Evolutionary conservation across 2,888 invertebrate species (phyloP).

Genomic region (Thelaira solivaga): DNA sequence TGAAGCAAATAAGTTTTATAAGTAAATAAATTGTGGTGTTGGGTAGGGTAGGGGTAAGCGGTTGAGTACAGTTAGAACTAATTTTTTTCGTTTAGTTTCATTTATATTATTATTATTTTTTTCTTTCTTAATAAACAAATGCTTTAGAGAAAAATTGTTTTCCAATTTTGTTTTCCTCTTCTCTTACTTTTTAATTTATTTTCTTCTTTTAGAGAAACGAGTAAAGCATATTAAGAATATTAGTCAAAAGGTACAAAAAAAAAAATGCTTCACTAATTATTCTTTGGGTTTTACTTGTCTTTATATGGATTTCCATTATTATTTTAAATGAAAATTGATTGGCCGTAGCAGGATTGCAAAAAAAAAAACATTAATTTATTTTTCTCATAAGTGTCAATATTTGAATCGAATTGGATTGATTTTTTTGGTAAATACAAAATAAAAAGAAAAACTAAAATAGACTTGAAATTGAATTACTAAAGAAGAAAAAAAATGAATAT

Average conservation of each 20-base stretch:
- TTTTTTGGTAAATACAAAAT: too few relatives aligned
- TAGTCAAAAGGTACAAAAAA: too few relatives aligned
- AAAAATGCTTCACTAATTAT: slow-evolving; percentile 53
- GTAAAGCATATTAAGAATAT: too few relatives aligned
- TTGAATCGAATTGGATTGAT: not conserved
- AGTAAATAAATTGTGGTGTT: slow-evolving; percentile 5
- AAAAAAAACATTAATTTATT: slow-evolving; percentile 27
- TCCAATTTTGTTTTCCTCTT: not conserved
- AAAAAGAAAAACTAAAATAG: too few relatives aligned
- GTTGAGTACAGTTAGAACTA: too few relatives aligned
- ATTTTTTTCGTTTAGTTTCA: too few relatives aligned
- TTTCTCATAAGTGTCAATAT: slow-evolving; percentile 44
- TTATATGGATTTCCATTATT: not conserved
- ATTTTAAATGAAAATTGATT: slow-evolving; percentile 49
- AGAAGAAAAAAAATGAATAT: too few relatives aligned
- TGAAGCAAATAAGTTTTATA: slow-evolving; percentile 19
- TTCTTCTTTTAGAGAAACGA: too few relatives aligned
- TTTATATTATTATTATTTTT: too few relatives aligned
- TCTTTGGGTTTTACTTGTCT: slow-evolving; percentile 20
- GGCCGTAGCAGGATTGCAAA: slow-evolving; percentile 4
- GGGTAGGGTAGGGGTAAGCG: not conserved
- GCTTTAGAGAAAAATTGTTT: slow-evolving; percentile 8
- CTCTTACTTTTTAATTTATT: not conserved
- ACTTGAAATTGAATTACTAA: too few relatives aligned
- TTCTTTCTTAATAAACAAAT: slow-evolving; percentile 8